Evolutionary conservation across 2,797 vertebrate species (phyloP).

Genomic region (Selene dorsalis): DNA sequence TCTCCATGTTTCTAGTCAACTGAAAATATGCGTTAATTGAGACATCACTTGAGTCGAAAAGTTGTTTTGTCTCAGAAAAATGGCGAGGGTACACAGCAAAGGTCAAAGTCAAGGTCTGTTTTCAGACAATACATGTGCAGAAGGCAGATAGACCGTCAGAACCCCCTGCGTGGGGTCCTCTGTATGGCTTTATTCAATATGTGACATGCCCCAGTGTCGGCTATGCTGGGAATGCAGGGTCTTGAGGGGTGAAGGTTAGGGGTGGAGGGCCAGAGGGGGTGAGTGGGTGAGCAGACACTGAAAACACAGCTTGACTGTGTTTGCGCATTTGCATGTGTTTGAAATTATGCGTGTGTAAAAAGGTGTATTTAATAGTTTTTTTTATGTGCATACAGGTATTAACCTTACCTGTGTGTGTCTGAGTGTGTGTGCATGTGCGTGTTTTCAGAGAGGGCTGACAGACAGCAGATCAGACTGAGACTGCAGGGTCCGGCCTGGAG

Average conservation of each 20-base stretch:
- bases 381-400: not conserved
- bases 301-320: constrained; percentile 70
- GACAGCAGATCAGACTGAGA: constrained; percentile 69
- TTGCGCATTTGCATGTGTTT: constrained; percentile 50
- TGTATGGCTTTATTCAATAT: constrained; percentile 73
- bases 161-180: constrained; percentile 56
- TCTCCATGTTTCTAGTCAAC: not conserved
- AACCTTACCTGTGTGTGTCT: constrained; percentile 1
- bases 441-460: constrained; percentile 38
- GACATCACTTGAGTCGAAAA: constrained; percentile 4
- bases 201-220: constrained; percentile 66
- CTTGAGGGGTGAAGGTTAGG: constrained; percentile 73
- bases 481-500: constrained; percentile 66
- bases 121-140: constrained; percentile 69
- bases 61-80: constrained; percentile 52
- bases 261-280: constrained; percentile 48
- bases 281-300: constrained; percentile 56
- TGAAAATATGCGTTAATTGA: constrained; percentile 3
- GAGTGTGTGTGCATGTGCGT: not conserved
- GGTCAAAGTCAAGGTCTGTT: constrained; percentile 82
- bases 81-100: constrained; percentile 28
- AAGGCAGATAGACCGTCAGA: constrained; percentile 45
- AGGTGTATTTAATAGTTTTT: not conserved
- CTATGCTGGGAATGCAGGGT: constrained; percentile 81
- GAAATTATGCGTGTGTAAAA: not conserved